phyloP scores from a whole-genome alignment of 2,113 vertebrate genomes.

The Nothoprocta pentlandii region DNA sequence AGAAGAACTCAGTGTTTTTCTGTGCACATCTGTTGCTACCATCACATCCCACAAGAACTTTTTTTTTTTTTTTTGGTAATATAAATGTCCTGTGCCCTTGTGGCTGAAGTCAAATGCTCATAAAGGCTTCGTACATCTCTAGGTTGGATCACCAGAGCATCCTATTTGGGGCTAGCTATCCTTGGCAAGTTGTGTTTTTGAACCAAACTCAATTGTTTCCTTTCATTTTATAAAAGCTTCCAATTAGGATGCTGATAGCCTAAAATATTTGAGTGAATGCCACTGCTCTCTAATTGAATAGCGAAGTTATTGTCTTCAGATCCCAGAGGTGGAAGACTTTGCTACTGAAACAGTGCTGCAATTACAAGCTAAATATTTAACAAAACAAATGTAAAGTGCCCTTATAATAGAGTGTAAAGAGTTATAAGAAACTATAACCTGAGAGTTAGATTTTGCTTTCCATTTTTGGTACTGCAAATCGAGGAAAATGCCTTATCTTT shows the following conservation, averaged over 20 bases:
- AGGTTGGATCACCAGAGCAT: not conserved
- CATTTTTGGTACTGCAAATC: not conserved
- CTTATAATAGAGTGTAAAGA: not conserved
- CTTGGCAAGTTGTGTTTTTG: not conserved
- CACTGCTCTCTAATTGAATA: not conserved
- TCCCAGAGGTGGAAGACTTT: not conserved
- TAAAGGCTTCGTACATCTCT: fast-evolving
- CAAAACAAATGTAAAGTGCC: not conserved
- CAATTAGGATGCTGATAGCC: not conserved
- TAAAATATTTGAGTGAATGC: not conserved
- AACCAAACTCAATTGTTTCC: not conserved
- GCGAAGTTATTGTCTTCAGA: not conserved
- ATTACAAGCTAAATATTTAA: conserved; percentile 15
- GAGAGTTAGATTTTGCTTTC: not conserved
- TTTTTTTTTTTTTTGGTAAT: not conserved
- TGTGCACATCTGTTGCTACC: not conserved
- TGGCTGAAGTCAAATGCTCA: not conserved
- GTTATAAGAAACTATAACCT: not conserved
- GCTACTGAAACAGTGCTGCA: not conserved
- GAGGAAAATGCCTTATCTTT: not conserved
- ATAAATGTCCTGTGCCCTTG: not conserved
- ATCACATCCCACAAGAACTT: not conserved
- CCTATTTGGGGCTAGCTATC: not conserved
- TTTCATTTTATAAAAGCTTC: conserved; percentile 10
- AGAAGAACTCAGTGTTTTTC: not conserved